Conservation (phyloP, 2,888 invertebrate species). For the Cheilosia soror region DNA sequence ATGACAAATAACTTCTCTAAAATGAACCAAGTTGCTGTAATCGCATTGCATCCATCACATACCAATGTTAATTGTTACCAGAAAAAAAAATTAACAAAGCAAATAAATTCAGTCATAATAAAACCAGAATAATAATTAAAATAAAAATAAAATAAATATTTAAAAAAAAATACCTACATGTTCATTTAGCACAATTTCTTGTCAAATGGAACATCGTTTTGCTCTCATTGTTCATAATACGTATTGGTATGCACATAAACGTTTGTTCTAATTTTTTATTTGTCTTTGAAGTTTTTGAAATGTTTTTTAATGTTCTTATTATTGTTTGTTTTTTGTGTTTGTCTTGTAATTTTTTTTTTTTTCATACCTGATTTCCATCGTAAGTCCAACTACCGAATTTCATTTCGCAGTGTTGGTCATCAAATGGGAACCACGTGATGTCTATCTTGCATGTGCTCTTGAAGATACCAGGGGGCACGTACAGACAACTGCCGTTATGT, state of each 20-base stretch:
- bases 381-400: conserved; percentile 99
- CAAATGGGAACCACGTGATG: conserved; percentile 99
- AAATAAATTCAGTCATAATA: conserved; percentile 6
- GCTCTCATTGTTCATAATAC: conserved; percentile 15
- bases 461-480: conserved; percentile 99
- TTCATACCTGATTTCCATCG: conserved; percentile 95
- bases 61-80: conserved; percentile 7
- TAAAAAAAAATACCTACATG: conserved; percentile 53
- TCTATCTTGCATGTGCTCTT: conserved; percentile 99
- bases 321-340: conserved; percentile 39
- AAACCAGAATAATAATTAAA: background rate
- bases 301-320: conserved; percentile 15
- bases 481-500: conserved; percentile 99
- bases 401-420: conserved; percentile 99
- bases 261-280: conserved; percentile 28
- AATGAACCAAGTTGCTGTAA: conserved; percentile 9
- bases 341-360: conserved; percentile 68
- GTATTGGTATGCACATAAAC: conserved; percentile 32
- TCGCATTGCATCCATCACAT: conserved; percentile 3
- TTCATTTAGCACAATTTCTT: conserved; percentile 55
- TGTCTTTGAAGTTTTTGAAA: conserved; percentile 8
- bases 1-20: background rate
- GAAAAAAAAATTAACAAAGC: conserved; percentile 29
- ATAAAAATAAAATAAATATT: background rate
- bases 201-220: conserved; percentile 48